Conservation (phyloP, 2,888 invertebrate genomes). For the Timandra comae region DNA sequence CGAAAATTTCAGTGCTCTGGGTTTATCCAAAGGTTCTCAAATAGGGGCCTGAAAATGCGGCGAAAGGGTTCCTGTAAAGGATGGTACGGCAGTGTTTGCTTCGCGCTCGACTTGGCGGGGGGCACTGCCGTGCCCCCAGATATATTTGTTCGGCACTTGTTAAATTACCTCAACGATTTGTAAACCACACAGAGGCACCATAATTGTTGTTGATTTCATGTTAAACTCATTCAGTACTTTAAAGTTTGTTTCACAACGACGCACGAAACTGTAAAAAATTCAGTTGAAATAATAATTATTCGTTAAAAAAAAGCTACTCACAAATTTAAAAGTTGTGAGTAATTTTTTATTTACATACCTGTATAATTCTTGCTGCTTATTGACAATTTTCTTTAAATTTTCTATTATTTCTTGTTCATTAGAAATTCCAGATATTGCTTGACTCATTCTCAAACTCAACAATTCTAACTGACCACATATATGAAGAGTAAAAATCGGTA, state of each 20-base stretch:
- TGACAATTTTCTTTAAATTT: constrained; percentile 39
- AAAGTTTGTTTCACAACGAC: constrained; percentile 32
- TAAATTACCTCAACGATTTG: constrained; percentile 42
- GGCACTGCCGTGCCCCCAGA: too few relatives aligned
- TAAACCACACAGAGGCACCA: constrained; percentile 49
- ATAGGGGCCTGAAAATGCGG: too few relatives aligned
- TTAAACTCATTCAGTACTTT: constrained; percentile 45
- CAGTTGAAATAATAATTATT: not conserved
- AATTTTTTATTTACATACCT: constrained; percentile 34
- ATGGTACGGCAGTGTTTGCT: too few relatives aligned
- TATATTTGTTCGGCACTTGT: too few relatives aligned
- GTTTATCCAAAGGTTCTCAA: too few relatives aligned
- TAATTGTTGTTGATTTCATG: constrained; percentile 49
- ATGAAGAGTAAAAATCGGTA: constrained; percentile 53
- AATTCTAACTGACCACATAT: constrained; percentile 52
- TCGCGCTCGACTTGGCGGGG: too few relatives aligned
- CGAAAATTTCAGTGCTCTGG: too few relatives aligned
- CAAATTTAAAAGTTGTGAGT: too few relatives aligned
- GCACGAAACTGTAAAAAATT: constrained; percentile 35
- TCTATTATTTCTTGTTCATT: constrained; percentile 26
- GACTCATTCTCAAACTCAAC: constrained; percentile 35
- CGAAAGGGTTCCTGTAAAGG: too few relatives aligned
- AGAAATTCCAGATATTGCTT: constrained; percentile 26
- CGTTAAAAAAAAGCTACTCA: too few relatives aligned
- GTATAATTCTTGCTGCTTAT: constrained; percentile 43